A percentile compares a stretch with the other conserved stretches of the same genome.
These are phyloP conservation scores for Heliconius eleuchia DNA, from an alignment of 1,140 invertebrate species.

Conservation along the genomic window DNA sequence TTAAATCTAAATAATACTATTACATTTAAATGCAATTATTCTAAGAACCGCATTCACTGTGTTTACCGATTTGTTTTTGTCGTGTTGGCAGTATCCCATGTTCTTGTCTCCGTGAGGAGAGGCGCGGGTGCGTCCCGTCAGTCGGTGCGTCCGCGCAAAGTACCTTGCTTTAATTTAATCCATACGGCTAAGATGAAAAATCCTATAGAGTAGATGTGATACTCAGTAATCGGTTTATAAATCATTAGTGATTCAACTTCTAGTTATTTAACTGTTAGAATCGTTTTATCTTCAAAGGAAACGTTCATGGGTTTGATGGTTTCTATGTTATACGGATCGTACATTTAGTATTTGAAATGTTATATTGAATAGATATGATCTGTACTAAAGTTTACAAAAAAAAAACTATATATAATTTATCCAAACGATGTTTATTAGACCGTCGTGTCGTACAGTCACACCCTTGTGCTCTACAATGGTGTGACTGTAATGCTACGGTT, in stretches of 20 bases:
- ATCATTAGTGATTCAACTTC: slow-evolving; percentile 34
- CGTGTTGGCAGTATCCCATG: slow-evolving; percentile 30
- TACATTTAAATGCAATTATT: slow-evolving; percentile 21
- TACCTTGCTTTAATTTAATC: slow-evolving; percentile 71
- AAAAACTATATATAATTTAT: slow-evolving; percentile 31
- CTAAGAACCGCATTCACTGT: slow-evolving; percentile 21
- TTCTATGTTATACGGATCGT: background rate
- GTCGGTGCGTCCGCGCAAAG: slow-evolving; percentile 46
- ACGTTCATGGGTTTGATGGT: background rate
- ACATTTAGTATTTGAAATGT: background rate
- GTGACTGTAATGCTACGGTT: too few species aligned
- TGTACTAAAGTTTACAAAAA: background rate
- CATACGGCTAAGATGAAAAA: slow-evolving; percentile 70
- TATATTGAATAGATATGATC: background rate
- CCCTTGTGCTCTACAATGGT: too few species aligned
- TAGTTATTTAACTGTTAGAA: slow-evolving; percentile 9
- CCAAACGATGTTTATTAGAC: slow-evolving; percentile 25
- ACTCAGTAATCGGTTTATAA: slow-evolving; percentile 54
- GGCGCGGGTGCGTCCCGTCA: slow-evolving; percentile 61
- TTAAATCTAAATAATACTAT: slow-evolving; percentile 9
- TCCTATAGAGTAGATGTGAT: slow-evolving; percentile 60
- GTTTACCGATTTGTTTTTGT: slow-evolving; percentile 30
- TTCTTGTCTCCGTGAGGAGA: slow-evolving; percentile 45
- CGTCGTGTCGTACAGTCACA: too few species aligned
- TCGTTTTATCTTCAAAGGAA: slow-evolving; percentile 16